phyloP scores from a whole-genome alignment of 2,797 vertebrate genomes.

The Discoglossus pictus region DNA sequence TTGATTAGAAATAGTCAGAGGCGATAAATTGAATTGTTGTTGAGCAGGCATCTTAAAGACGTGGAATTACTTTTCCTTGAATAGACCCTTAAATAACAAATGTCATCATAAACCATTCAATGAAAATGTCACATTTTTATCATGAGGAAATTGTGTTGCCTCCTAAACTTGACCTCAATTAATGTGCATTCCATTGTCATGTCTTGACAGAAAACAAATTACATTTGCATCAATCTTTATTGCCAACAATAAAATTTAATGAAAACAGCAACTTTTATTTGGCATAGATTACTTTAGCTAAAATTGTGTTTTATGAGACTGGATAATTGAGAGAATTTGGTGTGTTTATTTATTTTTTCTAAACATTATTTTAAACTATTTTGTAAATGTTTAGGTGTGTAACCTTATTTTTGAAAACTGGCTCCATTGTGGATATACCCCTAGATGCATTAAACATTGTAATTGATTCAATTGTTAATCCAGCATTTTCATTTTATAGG shows the following conservation, averaged over 20 bases:
- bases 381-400: not conserved
- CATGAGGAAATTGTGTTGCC: constrained; percentile 35
- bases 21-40: not conserved
- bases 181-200: constrained; percentile 41
- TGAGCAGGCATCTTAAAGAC: constrained; percentile 1
- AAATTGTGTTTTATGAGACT: constrained; percentile 1
- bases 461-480: not conserved
- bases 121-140: constrained; percentile 44
- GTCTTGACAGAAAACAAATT: constrained; percentile 42
- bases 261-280: constrained; percentile 20
- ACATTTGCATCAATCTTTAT: constrained; percentile 52
- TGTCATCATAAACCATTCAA: constrained; percentile 27
- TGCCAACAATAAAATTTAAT: constrained; percentile 35
- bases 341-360: not conserved
- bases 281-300: not conserved
- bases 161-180: constrained; percentile 44
- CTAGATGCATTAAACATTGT: not conserved
- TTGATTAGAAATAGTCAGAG: not conserved
- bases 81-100: constrained; percentile 22
- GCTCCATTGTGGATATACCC: not conserved
- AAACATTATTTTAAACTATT: not conserved
- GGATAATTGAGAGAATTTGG: constrained; percentile 23
- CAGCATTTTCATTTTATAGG: too few relatives aligned
- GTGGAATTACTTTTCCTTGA: constrained; percentile 12
- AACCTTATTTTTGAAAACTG: not conserved